These are phyloP conservation scores for Acronicta psi DNA, from an alignment of 2,888 invertebrate genomes.

Conservation along the genomic window DNA sequence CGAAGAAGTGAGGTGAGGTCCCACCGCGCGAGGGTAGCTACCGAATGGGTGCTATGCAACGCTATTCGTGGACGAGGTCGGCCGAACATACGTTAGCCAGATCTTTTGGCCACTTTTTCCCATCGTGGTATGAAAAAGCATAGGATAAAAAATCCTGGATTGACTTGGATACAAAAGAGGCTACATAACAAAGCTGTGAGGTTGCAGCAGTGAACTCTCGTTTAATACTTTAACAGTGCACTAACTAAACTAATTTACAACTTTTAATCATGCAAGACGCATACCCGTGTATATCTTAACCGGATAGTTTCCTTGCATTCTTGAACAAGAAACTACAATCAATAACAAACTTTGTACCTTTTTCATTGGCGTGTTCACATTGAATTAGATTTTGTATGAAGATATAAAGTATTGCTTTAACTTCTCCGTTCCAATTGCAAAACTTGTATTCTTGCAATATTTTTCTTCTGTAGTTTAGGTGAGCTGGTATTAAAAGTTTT, in stretches of 20 bases:
- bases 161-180: too few species aligned
- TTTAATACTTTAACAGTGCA: too few species aligned
- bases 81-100: too few species aligned
- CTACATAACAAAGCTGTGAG: too few species aligned
- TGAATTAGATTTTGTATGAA: slow-evolving; percentile 68
- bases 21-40: too few species aligned
- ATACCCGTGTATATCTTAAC: slow-evolving; percentile 55
- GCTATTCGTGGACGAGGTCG: too few species aligned
- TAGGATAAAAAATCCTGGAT: too few species aligned
- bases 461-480: slow-evolving; percentile 43
- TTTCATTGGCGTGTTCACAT: slow-evolving; percentile 65
- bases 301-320: slow-evolving; percentile 54
- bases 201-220: too few species aligned
- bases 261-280: slow-evolving; percentile 53
- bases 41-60: too few species aligned
- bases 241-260: slow-evolving; percentile 45
- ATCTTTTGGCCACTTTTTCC: too few species aligned
- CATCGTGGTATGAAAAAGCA: too few species aligned
- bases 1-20: too few species aligned
- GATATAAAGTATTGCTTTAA: slow-evolving; percentile 70
- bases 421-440: slow-evolving; percentile 63
- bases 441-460: slow-evolving; percentile 44
- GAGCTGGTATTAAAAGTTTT: slow-evolving; percentile 41
- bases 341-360: slow-evolving; percentile 71
- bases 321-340: slow-evolving; percentile 69